Conservation (phyloP, 2,113 vertebrate genomes). For the Phyllopteryx taeniolatus region DNA sequence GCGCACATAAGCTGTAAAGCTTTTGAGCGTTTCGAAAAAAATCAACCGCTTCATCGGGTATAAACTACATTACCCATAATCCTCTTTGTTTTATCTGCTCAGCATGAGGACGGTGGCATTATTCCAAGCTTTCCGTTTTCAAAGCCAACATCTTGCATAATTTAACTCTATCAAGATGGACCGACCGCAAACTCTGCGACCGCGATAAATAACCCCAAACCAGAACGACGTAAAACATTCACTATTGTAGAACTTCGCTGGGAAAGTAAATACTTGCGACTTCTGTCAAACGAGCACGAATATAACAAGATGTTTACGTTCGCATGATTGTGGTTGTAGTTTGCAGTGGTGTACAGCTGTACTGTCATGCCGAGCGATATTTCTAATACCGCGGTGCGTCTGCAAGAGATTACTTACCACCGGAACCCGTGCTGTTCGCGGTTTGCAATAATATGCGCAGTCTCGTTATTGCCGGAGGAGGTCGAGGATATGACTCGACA, state of each 20-base stretch:
- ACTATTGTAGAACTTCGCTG: not conserved
- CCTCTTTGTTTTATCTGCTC: slow-evolving; percentile 15
- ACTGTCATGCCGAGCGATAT: not conserved
- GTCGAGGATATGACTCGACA: too few species aligned
- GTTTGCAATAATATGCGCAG: too few species aligned
- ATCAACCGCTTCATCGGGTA: not conserved
- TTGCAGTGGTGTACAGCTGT: not conserved
- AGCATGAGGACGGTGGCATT: not conserved
- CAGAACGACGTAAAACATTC: not conserved
- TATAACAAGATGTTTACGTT: too few species aligned
- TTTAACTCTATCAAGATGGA: slow-evolving; percentile 21
- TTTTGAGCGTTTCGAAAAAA: not conserved
- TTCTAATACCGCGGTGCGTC: not conserved
- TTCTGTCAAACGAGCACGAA: not conserved
- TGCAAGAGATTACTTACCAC: too few species aligned
- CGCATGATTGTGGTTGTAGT: not conserved
- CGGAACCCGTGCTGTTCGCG: too few species aligned
- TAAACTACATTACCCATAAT: slow-evolving; percentile 14
- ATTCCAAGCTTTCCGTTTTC: slow-evolving; percentile 13
- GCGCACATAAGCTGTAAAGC: slow-evolving; percentile 4
- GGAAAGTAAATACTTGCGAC: not conserved
- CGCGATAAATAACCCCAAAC: slow-evolving; percentile 22
- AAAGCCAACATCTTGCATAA: slow-evolving; percentile 16
- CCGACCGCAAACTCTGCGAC: slow-evolving; percentile 23
- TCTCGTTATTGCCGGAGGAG: too few species aligned